A percentile compares a stretch with the other conserved stretches of the same genome.
phyloP scores from a whole-genome alignment of 2,888 invertebrate species.

The Epistrophe eligans region DNA sequence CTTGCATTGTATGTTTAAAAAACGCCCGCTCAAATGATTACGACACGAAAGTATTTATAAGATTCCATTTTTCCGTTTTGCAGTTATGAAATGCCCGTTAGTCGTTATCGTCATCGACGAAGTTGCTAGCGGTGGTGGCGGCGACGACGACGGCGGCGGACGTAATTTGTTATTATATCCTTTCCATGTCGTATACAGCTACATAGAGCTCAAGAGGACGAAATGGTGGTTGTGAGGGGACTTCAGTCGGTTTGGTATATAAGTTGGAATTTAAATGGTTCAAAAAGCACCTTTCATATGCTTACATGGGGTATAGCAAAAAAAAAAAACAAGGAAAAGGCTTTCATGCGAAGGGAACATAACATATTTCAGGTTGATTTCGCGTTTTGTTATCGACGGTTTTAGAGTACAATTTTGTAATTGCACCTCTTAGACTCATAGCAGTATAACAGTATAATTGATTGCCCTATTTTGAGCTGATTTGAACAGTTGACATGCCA shows the following conservation, averaged over 20 bases:
- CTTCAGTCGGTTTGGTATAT: neutral
- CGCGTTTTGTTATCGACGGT: conserved; percentile 73
- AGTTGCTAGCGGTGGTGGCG: neutral
- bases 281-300: conserved; percentile 29
- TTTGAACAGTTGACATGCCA: conserved; percentile 74
- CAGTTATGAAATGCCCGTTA: conserved; percentile 75
- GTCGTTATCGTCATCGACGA: conserved; percentile 43
- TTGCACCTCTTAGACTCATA: conserved; percentile 73
- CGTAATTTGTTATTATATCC: conserved; percentile 13
- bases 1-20: conserved; percentile 75
- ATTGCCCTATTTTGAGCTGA: conserved; percentile 75
- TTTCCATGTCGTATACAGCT: neutral
- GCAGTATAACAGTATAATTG: conserved; percentile 73
- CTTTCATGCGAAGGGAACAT: conserved; percentile 65
- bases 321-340: conserved; percentile 22
- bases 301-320: neutral
- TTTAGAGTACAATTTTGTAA: conserved; percentile 75
- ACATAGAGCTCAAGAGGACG: conserved; percentile 15
- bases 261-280: conserved; percentile 37
- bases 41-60: conserved; percentile 75
- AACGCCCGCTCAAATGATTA: conserved; percentile 73
- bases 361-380: conserved; percentile 70
- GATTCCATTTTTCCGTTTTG: conserved; percentile 74
- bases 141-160: neutral
- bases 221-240: neutral